Evolutionary conservation across 2,888 invertebrate species (phyloP).

Genomic region (Macaria notata): DNA sequence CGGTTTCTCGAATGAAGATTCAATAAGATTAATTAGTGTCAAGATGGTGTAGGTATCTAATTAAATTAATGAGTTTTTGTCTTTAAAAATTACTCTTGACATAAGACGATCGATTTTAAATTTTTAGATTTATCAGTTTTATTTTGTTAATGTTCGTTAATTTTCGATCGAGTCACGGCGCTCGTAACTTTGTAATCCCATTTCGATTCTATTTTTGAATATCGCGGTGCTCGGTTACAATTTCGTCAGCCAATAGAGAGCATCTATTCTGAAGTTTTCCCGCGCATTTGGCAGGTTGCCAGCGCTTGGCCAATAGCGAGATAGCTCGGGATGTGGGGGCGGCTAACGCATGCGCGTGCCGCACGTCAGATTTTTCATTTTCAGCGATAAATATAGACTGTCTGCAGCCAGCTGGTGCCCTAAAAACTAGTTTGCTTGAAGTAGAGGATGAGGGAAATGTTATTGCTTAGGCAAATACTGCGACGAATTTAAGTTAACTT

Average conservation of each 20-base stretch:
- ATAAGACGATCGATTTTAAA: slow-evolving; percentile 1
- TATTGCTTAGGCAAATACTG: too few relatives aligned
- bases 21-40: background rate
- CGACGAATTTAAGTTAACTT: too few relatives aligned
- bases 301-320: slow-evolving; percentile 64
- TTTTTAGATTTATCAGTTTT: background rate
- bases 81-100: background rate
- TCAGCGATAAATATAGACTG: slow-evolving; percentile 52
- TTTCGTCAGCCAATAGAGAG: slow-evolving; percentile 64
- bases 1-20: slow-evolving; percentile 2
- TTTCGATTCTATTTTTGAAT: slow-evolving; percentile 77
- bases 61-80: slow-evolving; percentile 2
- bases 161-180: slow-evolving; percentile 4
- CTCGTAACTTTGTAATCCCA: slow-evolving; percentile 49
- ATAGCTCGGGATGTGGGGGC: slow-evolving; percentile 60
- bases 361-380: slow-evolving; percentile 50
- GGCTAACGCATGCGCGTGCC: slow-evolving; percentile 46
- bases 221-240: slow-evolving; percentile 79
- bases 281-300: slow-evolving; percentile 76
- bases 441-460: too few relatives aligned
- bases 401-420: slow-evolving; percentile 35
- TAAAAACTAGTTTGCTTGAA: slow-evolving; percentile 4
- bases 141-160: slow-evolving; percentile 11
- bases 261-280: slow-evolving; percentile 60
- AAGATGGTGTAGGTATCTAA: background rate